Evolutionary conservation across 2,888 invertebrate species (phyloP), one percentile per base, ranked within the genome.

Genomic region (Tromatobia lineatoria): DNA sequence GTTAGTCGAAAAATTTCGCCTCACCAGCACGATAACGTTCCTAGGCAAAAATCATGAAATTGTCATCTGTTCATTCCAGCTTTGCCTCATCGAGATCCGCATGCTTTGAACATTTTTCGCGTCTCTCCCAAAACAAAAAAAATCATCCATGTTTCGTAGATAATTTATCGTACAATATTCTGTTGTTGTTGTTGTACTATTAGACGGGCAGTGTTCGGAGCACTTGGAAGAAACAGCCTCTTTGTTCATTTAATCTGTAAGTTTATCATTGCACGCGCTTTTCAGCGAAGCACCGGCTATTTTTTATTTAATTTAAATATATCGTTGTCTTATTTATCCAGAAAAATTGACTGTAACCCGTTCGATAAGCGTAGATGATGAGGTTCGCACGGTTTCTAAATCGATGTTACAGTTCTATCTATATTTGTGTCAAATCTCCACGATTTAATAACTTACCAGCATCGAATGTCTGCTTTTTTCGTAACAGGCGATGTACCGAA

Each of bases 401-500:
- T 74, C 61, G 47, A 74, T 74, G 73, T 74, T 70, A 70, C 52
- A 15, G 45, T 74, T 42, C 25, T 47, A 13, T 59, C 18, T n/a
- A 29, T n/a, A 47, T 25, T 18, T 57, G 6, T 71, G 45, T 47
- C 10, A 47, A 67, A 15, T 8, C 25, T 20, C 1, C n/a, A 47
- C n/a, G 15, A 42, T 25, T 71, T 29, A 3, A 59, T 64, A 13
- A 57, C 57, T 57, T 25, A 57, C 25, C 23, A 52, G 13, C 15
- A 18, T 18, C 47, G 54, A 61, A 29, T 23, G 29, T 70, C 42
- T 78, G 54, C 71, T 45, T 52, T 34, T 18, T 34, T 47, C 42
- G 18, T 7, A 75, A 74, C 95, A 98, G 98, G 97, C 97, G 90
- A 97, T 97, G 96, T 97, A 97, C 94, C 96, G 97, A 91, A 96